Evolutionary conservation across 2,888 invertebrate genomes (phyloP).

Genomic region (Tetranychus truncatus): DNA sequence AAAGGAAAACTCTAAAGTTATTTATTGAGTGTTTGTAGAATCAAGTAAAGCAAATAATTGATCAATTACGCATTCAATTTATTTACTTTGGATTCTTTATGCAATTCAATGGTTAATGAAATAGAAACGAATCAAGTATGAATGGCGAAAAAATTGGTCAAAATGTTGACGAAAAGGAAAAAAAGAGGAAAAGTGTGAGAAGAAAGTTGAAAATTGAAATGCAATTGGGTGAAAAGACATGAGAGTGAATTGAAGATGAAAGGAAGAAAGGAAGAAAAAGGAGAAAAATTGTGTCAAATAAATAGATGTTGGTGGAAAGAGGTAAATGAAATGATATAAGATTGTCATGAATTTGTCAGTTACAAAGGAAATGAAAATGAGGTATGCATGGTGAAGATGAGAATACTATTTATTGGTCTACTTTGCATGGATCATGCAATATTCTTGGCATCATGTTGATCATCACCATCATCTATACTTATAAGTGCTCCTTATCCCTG

Average conservation of each 20-base stretch:
- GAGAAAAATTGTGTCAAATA: neutral
- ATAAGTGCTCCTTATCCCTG: neutral
- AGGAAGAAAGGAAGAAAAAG: neutral
- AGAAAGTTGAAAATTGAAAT: too few species aligned
- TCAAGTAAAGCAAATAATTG: too few species aligned
- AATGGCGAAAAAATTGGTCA: too few species aligned
- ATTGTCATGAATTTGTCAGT: neutral
- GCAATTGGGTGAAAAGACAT: neutral
- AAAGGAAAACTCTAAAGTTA: too few species aligned
- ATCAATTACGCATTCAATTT: too few species aligned
- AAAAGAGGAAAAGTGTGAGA: too few species aligned
- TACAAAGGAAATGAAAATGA: neutral
- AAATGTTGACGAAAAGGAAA: too few species aligned
- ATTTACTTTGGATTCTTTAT: too few species aligned
- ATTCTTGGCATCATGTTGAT: neutral
- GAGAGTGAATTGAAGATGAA: neutral
- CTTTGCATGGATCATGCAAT: neutral
- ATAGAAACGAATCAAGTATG: too few species aligned
- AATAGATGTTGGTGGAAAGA: neutral
- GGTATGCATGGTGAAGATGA: neutral
- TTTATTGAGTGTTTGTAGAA: too few species aligned
- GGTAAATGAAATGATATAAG: neutral
- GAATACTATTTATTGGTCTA: conserved; percentile 3
- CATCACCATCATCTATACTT: neutral
- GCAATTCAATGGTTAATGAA: too few species aligned